Base-by-base conservation (phyloP, 2,113 vertebrate species). In the Otolemur garnettii region DNA sequence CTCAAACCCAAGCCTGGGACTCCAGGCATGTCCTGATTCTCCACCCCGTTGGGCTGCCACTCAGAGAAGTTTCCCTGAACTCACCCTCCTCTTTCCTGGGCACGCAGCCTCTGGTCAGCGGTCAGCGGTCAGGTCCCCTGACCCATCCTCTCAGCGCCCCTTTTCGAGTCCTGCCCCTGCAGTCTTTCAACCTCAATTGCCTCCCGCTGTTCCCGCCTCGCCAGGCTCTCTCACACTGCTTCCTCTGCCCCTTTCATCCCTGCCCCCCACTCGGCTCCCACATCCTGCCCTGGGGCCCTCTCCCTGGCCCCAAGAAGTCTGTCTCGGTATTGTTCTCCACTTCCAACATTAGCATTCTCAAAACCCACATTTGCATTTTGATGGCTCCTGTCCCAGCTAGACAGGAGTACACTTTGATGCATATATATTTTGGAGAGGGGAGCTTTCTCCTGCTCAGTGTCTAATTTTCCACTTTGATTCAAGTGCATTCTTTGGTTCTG, bases 331-430 rank as follows among this genome's bases (percentile, higher is more conserved):
- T 97, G 97, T 97, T 97, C 97, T 96, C 85, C 77, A 89, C 85
- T 96, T 95, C 94, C 96, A 97, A 79, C 95, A 97, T 97, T 97
- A 96, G 95, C 96, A 97, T 98, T 97, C 96, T 97, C 96, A 97
- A 97, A 97, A 96, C 93, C 96, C 74, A 55, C 95, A 97, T 98
- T 97, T 98, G 96, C 96, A 98, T 97, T 97, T 97, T 98, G 96
- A 98, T 97, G 96, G 94, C 96, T 97, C 94, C 90, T 94, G 93
- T 96, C 97, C 96, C 96, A 95, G 94, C 92, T 64, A 94, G 96
- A 93, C 95, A 38, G 94, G 94, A 90, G 96, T 94, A 68, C 96
- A 96, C 94, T 98, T 95, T 90, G 96, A 97, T 82, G 92, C 94
- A 71, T 92, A 92, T 94, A 92, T 84, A 96, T 97, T 97, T 97